phyloP scores from a whole-genome alignment of 2,888 invertebrate genomes.

The Synanthedon formicaeformis region DNA sequence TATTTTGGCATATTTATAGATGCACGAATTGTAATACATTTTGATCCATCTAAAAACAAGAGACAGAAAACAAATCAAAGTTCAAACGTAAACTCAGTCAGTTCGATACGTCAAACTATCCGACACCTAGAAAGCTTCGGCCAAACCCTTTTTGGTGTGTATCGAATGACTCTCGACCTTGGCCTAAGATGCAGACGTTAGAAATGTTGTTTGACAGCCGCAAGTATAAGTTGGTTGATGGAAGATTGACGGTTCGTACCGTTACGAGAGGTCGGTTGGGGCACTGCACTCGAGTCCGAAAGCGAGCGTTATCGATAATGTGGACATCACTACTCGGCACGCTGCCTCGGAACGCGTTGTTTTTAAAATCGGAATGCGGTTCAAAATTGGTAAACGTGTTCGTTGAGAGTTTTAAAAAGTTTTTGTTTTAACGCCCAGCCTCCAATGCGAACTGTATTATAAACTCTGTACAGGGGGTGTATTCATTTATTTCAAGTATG shows the following conservation, averaged over 20 bases:
- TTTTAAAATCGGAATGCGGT: slow-evolving; percentile 51
- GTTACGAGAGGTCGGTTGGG: slow-evolving; percentile 42
- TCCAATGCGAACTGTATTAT: not conserved
- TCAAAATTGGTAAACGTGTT: slow-evolving; percentile 48
- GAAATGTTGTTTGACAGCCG: slow-evolving; percentile 24
- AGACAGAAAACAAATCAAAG: slow-evolving; percentile 27
- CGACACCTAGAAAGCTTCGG: slow-evolving; percentile 29
- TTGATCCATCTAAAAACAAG: slow-evolving; percentile 9
- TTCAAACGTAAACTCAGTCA: slow-evolving; percentile 17
- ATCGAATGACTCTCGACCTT: slow-evolving; percentile 14
- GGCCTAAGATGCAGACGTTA: slow-evolving; percentile 18
- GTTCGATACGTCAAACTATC: slow-evolving; percentile 40
- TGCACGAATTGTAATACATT: too few species aligned
- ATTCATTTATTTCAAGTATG: too few species aligned
- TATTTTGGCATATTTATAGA: too few species aligned
- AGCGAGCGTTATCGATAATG: slow-evolving; percentile 38
- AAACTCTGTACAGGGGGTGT: too few species aligned
- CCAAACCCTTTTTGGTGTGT: slow-evolving; percentile 18
- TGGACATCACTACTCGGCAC: slow-evolving; percentile 43
- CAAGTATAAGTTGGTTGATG: slow-evolving; percentile 39
- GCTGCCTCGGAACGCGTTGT: slow-evolving; percentile 26
- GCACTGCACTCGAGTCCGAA: slow-evolving; percentile 43
- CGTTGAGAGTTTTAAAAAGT: slow-evolving; percentile 26
- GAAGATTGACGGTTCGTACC: slow-evolving; percentile 51
- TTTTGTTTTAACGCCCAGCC: slow-evolving; percentile 18